Base-by-base conservation (phyloP, 2,888 invertebrate genomes). In the Abrostola triplasia region DNA sequence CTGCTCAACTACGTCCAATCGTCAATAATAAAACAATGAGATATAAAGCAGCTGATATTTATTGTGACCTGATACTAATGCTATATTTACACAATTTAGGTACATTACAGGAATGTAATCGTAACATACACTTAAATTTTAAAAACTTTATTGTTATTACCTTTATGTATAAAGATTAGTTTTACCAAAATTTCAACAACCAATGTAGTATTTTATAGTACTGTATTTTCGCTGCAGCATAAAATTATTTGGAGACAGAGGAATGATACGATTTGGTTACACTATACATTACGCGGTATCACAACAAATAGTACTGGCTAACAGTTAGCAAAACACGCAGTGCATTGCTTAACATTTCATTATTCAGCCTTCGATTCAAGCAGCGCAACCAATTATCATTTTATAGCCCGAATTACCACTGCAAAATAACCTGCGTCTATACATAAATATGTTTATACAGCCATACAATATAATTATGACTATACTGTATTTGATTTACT, bases 41-140 rank as follows among this genome's bases (percentile, higher is more conserved):
- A 24, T 82, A 79, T 77, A 84, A 89, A 90, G 87, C 89, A 85
- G 76, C 64, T 86, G 78, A 82, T 84, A 77, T 80, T 91, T 92
- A 92, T 92, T 93, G 92, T 93, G 93, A 94, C 92, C 91, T 83
- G 87, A 83, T 88, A 84, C 83, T 90, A 90, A 85, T 79, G 71
- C 86, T 91, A 90, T 92, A 93, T 93, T 91, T 93, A 93, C 92
- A 93, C 72, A 86, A 84, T 89, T 89, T 89, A n/a, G n/a, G n/a
- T n/a, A 89, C 84, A 87, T 87, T 85, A 82, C 87, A 88, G 92
- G 92, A 93, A 93, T 93, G 92, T 91, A 87, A 86, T 79, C 78
- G 78, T 74, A 79, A 73, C 77, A 70, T 58, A 65, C 12, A 37
- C 68, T 68, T 36, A 55, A 65, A 40, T 61, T 70, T 59, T 59